These are phyloP conservation scores for Lutraria rhynchaena DNA, from an alignment of 1,140 invertebrate species.

Conservation along the genomic window DNA sequence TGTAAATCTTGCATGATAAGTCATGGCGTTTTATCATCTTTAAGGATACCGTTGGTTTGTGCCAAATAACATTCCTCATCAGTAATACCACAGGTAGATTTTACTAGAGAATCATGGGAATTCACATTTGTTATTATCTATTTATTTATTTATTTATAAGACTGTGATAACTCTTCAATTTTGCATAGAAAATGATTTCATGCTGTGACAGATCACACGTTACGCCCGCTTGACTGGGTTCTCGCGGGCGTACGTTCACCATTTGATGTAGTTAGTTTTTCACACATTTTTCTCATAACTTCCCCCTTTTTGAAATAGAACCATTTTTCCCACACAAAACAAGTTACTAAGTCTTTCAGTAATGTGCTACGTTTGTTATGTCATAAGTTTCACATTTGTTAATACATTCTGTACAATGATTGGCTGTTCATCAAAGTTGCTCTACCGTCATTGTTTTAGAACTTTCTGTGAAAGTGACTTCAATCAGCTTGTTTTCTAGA, in stretches of 20 bases:
- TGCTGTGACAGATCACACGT: constrained; percentile 30
- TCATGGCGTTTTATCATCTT: constrained; percentile 42
- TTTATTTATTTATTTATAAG: constrained; percentile 65
- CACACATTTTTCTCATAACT: constrained; percentile 44
- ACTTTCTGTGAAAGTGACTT: constrained; percentile 34
- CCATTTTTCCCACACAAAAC: constrained; percentile 49
- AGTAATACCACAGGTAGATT: constrained; percentile 54
- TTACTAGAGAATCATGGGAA: constrained; percentile 59
- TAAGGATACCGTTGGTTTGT: constrained; percentile 57
- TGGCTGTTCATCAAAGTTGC: not conserved
- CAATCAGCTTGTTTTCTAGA: constrained; percentile 10
- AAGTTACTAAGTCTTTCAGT: constrained; percentile 59
- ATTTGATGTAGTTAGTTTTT: constrained; percentile 60
- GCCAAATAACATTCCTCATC: constrained; percentile 64
- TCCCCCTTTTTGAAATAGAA: constrained; percentile 49
- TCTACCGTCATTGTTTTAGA: constrained; percentile 11
- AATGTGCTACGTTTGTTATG: constrained; percentile 57
- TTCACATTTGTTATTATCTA: constrained; percentile 63
- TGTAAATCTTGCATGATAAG: constrained; percentile 20
- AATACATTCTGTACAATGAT: constrained; percentile 56
- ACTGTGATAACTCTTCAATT: constrained; percentile 59
- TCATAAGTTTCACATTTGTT: constrained; percentile 58
- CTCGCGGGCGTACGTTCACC: constrained; percentile 14
- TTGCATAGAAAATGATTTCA: constrained; percentile 60
- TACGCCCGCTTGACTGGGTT: constrained; percentile 26